Evolutionary conservation across 2,888 invertebrate species (phyloP).

Genomic region (Candidula unifasciata): DNA sequence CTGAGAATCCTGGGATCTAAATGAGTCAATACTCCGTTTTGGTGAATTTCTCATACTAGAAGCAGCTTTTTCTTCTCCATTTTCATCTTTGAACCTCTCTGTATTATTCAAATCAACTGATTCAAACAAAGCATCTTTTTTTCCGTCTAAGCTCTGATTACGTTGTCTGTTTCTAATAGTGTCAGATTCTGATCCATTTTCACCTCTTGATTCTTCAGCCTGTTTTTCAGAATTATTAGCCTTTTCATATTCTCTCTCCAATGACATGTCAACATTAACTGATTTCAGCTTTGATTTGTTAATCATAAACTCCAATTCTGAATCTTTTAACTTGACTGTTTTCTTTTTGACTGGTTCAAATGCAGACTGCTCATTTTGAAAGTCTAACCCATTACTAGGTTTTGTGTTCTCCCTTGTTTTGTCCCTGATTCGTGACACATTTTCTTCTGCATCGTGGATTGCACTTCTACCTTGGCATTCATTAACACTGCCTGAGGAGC

Average conservation of each 20-base stretch:
- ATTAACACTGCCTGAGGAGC: constrained; percentile 3
- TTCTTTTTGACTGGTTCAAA: background rate
- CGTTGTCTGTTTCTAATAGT: background rate
- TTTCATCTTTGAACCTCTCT: background rate
- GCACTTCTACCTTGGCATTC: background rate
- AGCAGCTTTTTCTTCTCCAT: background rate
- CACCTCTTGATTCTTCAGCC: background rate
- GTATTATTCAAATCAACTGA: background rate
- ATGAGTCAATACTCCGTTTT: background rate
- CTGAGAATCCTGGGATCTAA: background rate
- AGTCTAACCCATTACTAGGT: background rate
- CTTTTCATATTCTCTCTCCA: background rate
- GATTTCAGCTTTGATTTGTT: constrained; percentile 32
- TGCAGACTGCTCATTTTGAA: background rate
- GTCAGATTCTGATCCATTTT: background rate
- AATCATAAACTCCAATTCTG: constrained; percentile 17
- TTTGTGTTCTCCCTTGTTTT: background rate
- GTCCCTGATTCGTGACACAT: background rate
- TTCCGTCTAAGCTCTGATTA: background rate
- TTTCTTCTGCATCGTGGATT: background rate
- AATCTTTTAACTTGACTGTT: constrained; percentile 21
- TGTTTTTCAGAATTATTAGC: background rate
- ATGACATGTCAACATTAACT: constrained; percentile 19
- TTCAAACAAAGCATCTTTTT: background rate
- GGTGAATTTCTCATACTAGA: background rate